Evolutionary conservation across 2,888 invertebrate genomes (phyloP), one percentile per base, ranked within the genome.

Genomic region (Helicoverpa assulta): DNA sequence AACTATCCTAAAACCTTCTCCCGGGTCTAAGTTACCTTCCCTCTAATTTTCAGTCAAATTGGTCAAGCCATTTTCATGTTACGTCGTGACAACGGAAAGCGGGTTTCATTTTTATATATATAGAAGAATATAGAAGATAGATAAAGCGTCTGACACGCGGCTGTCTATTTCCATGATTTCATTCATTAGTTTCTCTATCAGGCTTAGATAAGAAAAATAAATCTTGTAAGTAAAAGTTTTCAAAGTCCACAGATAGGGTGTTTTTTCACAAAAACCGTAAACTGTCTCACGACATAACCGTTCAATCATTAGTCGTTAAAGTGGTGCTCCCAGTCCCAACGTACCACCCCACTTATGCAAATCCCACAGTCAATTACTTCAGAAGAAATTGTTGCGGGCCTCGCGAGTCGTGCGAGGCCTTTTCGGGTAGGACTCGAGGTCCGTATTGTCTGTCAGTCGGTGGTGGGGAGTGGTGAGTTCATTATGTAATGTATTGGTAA

Each of bases 301-400:
- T 47, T 50, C 43, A 53, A 63, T 71, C 57, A 73, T 76, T 71
- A 60, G 70, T 80, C 56, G 57, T 51, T 70, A 84, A 82, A 74
- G 19, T 74, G 74, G 82, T 84, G 12, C 40, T 12, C 40, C 70
- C 76, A 64, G 67, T 70, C 52, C 75, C 76, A 75, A 65, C 33
- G 26, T 56, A 65, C 70, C 81, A 84, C 82, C 76, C 88, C 89
- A 87, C 89, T 91, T 92, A 93, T 92, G 92, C 92, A 91, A 92
- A 92, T 92, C 83, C 83, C 85, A 86, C 87, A 84, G 90, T 92
- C 93, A 93, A 93, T 93, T 93, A 93, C 92, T 89, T 90, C 86
- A 87, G 90, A 92, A 92, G 91, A 92, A 92, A 92, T 92, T 88
- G 92, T 92, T 84, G 85, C 83, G 77, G 68, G 85, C 87, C 88